Conservation (phyloP, 2,888 invertebrate species). For the Acheta domesticus region DNA sequence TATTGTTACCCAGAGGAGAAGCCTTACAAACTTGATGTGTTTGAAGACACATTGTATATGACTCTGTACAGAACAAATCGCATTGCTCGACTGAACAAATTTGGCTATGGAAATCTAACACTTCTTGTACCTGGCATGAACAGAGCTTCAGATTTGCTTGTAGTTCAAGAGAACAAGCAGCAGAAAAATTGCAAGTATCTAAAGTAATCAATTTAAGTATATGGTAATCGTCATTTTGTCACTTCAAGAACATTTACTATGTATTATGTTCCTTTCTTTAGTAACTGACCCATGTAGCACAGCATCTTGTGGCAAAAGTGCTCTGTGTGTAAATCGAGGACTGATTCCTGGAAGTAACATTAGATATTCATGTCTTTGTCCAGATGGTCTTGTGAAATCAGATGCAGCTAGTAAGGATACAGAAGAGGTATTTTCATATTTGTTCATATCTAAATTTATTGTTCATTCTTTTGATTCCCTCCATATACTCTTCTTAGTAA, state of each 20-base stretch:
- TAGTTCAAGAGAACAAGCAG: constrained; percentile 66
- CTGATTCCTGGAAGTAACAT: constrained; percentile 19
- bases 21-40: constrained; percentile 69
- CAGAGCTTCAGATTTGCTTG: constrained; percentile 61
- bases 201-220: constrained; percentile 19
- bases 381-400: constrained; percentile 42
- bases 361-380: constrained; percentile 46
- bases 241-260: neutral
- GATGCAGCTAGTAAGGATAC: constrained; percentile 26
- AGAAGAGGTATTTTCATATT: constrained; percentile 20
- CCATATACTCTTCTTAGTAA: too few relatives aligned
- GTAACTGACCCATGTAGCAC: constrained; percentile 58
- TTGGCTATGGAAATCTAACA: constrained; percentile 46
- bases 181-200: constrained; percentile 49
- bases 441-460: neutral
- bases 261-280: constrained; percentile 36
- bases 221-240: too few relatives aligned
- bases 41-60: constrained; percentile 67
- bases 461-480: neutral
- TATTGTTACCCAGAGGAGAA: constrained; percentile 51
- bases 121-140: constrained; percentile 52
- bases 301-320: constrained; percentile 59
- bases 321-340: constrained; percentile 53
- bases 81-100: constrained; percentile 52
- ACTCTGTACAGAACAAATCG: constrained; percentile 56